Base-by-base conservation (phyloP, 2,113 vertebrate genomes). In the Noturus placidus region DNA sequence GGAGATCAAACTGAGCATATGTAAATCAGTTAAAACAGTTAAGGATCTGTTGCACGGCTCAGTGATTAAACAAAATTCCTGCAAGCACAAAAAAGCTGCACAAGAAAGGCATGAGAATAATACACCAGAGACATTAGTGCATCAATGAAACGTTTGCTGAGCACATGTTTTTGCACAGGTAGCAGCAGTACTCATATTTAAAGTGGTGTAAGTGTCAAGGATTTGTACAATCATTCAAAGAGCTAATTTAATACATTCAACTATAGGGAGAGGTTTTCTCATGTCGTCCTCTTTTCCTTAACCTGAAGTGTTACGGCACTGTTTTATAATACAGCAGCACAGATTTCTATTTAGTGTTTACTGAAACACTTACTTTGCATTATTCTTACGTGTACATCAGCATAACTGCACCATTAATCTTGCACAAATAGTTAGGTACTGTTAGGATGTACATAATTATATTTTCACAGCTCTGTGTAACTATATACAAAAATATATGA, bases 1-100 rank as follows among this genome's bases (percentile, higher is more conserved):
- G 88, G 72, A 88, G 78, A 93, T 93, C 90, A 91, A 92, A 89
- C 89, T 84, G 89, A 87, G 84, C 91, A 90, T 90, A 91, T 91
- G 91, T 88, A 79, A n/a, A 74, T 35, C 20, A 20, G 59, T 91
- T 93, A 90, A 92, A 92, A 87, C 33, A 89, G 90, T 86, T 84
- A 88, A 57, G 84, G 84, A 87, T 86, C 79, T 89, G 90, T 42
- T 82, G 63, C 74, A 89, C 76, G 87, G 90, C 90, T 84, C 79
- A 87, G 88, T 86, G 87, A 88, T 88, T 90, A 91, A 85, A 91
- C 79, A 91, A 82, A 82, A 85, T 86, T 72, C 77, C 67, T 81
- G 82, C 67, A 74, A 84, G 63, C 35, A 56, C 74, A 80, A 70
- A 46, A 80, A 81, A 4, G 3, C 35, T n/a, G 35, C 38, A 20